Evolutionary conservation across 2,113 vertebrate genomes (phyloP), one percentile per base, ranked within the genome.

Genomic region (Sturnus vulgaris): DNA sequence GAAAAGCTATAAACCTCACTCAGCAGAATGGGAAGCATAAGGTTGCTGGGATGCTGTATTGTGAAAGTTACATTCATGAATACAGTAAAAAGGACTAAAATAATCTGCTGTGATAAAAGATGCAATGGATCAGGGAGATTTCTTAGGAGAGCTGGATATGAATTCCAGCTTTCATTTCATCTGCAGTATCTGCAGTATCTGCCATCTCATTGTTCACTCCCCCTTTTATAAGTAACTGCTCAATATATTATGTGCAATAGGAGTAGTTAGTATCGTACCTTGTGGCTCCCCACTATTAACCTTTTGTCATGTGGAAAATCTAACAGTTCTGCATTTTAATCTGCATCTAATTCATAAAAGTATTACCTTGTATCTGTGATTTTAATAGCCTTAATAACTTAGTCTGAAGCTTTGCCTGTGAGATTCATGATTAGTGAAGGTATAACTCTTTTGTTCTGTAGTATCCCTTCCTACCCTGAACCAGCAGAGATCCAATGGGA

Each of bases 1-100:
- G 76, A 96, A 95, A 95, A 96, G 92, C 95, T 79, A 86, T 92
- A 94, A 92, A 92, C 87, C 88, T 94, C 95, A 88, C 76, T 96
- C 86, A 95, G 94, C 92, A 96, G 86, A 96, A 96, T 55, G n/a
- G n/a, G 73, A 93, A 88, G 84, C 88, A 39, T 78, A 90, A 86
- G 53, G 69, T 71, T 91, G 59, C 93, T 71, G 55, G 52, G 82
- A 94, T 94, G 87, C 39, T 81, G 46, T 68, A 93, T 82, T 80
- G 79, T 86, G 52, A 52, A 78, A 88, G 79, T 90, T 95, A 92
- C n/a, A 56, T 88, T 93, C 75, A 83, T 92, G 56, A 94, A 92
- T 83, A 76, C 23, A 75, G 56, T 81, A 72, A 90, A 93, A 96
- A 94, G 52, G 69, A 92, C 80, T 71, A 73, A 94, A 91, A 80